Conservation (phyloP, 1,140 invertebrate genomes). For the Rhagoletis zephyria region DNA sequence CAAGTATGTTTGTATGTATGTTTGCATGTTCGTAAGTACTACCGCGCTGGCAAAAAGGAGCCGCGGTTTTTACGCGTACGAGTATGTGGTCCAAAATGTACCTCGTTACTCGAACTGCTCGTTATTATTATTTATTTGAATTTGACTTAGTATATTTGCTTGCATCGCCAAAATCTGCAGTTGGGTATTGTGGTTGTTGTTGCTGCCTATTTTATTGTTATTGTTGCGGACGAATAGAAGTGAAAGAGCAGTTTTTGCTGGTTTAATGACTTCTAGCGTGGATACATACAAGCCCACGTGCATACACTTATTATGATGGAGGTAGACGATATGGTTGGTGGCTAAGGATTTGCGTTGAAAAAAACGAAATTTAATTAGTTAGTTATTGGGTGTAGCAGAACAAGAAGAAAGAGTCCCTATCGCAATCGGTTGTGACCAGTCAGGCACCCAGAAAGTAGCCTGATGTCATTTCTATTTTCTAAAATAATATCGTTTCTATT, state of each 20-base stretch:
- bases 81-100: background rate
- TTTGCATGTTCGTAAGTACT: too few species aligned
- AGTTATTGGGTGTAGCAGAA: too few species aligned
- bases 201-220: background rate
- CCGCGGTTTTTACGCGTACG: background rate
- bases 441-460: too few species aligned
- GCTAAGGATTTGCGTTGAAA: too few species aligned
- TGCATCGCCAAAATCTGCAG: background rate
- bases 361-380: too few species aligned
- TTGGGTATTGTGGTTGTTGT: background rate
- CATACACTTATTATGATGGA: too few species aligned
- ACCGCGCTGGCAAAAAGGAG: background rate
- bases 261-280: constrained; percentile 20
- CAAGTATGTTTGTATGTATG: background rate
- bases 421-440: too few species aligned
- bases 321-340: too few species aligned
- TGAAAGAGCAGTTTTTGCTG: constrained; percentile 8
- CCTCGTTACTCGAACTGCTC: background rate
- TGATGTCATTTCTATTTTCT: too few species aligned
- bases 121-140: constrained; percentile 49
- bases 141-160: constrained; percentile 1
- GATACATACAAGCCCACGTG: background rate
- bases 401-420: too few species aligned
- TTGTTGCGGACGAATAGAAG: background rate
- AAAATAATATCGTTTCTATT: too few species aligned